Base-by-base conservation (phyloP, 2,113 vertebrate species). In the Pelusios castaneus region DNA sequence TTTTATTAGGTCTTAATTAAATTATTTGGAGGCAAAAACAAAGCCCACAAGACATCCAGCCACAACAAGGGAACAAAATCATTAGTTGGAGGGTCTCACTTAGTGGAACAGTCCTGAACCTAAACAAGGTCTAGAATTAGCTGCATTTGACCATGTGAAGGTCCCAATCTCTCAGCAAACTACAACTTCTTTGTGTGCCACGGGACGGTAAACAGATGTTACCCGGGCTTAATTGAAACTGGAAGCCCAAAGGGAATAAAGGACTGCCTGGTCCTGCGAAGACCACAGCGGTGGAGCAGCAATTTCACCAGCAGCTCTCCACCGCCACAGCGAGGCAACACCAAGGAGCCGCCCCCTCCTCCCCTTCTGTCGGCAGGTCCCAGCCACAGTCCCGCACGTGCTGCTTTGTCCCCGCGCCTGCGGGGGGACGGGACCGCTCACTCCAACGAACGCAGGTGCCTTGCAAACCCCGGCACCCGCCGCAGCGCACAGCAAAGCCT, bases 351-450 rank as follows among this genome's bases (percentile, higher is more conserved):
- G 55, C 13, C 43, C 3, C 8, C 49, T 11, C 47, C 5, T 31
- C 77, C 31, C 31, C 75, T 77, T 77, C 31, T 77, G 75, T 77
- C 49, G 11, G 1, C 84, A 4, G 51, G 21, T 56, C 54, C 84
- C 29, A 5, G 5, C 79, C 1, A 80, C 91, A 38, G 76, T 80
- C 3, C 11, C n/a, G 80, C 86, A 84, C 43, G 34, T 16, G 60
- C 94, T 93, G 94, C 94, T 93, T 95, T 81, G 94, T 93, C 91
- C 93, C 89, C 91, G 56, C 85, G 5, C 43, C n/a, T n/a, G n/a
- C n/a, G n/a, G n/a, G n/a, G n/a, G n/a, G n/a, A n/a, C n/a, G n/a
- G n/a, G n/a, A n/a, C n/a, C n/a, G n/a, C n/a, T n/a, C n/a, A n/a
- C n/a, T n/a, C n/a, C n/a, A n/a, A n/a, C n/a, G 27, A 17, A 77